Percentiles rank a stretch among this genome's conserved stretches.
These are phyloP conservation scores for Drosophila bocqueti DNA, from an alignment of 1,140 invertebrate genomes.

Conservation along the genomic window DNA sequence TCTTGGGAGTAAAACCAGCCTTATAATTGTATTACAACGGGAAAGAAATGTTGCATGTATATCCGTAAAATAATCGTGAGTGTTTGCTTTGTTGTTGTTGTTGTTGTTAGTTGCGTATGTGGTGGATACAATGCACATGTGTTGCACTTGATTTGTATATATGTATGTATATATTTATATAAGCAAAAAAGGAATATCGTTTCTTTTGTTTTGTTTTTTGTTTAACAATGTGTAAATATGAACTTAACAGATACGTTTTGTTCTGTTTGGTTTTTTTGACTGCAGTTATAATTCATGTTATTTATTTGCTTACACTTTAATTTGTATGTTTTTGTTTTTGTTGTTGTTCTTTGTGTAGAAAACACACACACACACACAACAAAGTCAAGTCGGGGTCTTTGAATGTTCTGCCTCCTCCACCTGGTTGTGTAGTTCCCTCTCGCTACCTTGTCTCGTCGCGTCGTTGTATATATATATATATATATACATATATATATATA, in stretches of 20 bases:
- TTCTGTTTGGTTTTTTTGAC: constrained; percentile 24
- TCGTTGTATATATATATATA: neutral
- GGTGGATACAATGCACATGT: constrained; percentile 55
- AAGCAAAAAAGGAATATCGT: constrained; percentile 80
- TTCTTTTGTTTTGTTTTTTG: constrained; percentile 51
- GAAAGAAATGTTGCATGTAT: constrained; percentile 77
- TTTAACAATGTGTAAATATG: constrained; percentile 54
- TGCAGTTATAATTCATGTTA: constrained; percentile 33
- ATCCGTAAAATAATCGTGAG: constrained; percentile 52
- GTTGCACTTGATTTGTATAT: constrained; percentile 52
- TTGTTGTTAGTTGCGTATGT: constrained; percentile 31
- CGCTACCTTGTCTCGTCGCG: neutral
- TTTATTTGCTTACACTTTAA: constrained; percentile 60
- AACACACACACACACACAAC: constrained; percentile 28
- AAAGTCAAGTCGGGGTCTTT: constrained; percentile 16
- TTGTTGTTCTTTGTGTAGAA: constrained; percentile 25
- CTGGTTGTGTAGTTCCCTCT: neutral
- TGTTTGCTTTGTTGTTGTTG: constrained; percentile 11
- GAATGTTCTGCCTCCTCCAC: constrained; percentile 1
- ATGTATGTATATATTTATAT: constrained; percentile 39
- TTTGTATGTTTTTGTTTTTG: constrained; percentile 52
- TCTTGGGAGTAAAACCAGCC: constrained; percentile 85
- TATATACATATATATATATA: neutral
- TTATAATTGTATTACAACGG: constrained; percentile 84
- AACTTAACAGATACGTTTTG: constrained; percentile 52